phyloP scores from a whole-genome alignment of 64 coral and sea anemone genomes.

The Montipora efflorescens region DNA sequence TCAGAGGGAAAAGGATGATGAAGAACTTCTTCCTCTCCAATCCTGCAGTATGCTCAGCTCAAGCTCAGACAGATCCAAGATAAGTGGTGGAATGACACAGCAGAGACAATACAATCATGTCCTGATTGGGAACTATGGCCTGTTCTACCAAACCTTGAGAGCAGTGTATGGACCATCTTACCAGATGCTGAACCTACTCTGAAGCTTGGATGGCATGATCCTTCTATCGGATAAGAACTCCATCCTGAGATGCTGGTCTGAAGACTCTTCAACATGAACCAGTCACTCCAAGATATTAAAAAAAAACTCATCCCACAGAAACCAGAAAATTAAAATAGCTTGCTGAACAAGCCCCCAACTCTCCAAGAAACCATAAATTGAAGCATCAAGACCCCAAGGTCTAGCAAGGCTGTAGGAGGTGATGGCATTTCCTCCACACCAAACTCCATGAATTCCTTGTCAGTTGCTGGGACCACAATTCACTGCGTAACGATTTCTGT shows the following conservation, averaged over 20 bases:
- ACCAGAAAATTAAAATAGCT: background rate
- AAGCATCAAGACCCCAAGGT: conserved; percentile 12
- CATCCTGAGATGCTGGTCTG: conserved; percentile 30
- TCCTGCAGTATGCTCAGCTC: background rate
- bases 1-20: no score
- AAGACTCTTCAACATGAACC: conserved; percentile 27
- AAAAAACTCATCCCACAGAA: background rate
- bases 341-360: background rate
- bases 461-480: background rate
- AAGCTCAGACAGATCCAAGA: conserved; percentile 30
- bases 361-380: background rate
- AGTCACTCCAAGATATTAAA: background rate
- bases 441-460: conserved; percentile 32
- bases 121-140: background rate
- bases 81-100: conserved; percentile 18
- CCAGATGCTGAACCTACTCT: conserved; percentile 9
- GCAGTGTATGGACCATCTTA: conserved; percentile 36
- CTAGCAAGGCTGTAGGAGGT: conserved; percentile 9
- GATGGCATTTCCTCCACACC: conserved; percentile 20
- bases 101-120: background rate
- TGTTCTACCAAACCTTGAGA: conserved; percentile 37
- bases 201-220: conserved; percentile 4
- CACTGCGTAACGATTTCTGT: conserved; percentile 12
- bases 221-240: conserved; percentile 49
- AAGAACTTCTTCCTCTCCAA: no score